A percentile compares a stretch with the other conserved stretches of the same genome.
These are phyloP conservation scores for Melanotaenia pygmaea DNA, from an alignment of 2,797 vertebrate genomes.

Conservation along the genomic window DNA sequence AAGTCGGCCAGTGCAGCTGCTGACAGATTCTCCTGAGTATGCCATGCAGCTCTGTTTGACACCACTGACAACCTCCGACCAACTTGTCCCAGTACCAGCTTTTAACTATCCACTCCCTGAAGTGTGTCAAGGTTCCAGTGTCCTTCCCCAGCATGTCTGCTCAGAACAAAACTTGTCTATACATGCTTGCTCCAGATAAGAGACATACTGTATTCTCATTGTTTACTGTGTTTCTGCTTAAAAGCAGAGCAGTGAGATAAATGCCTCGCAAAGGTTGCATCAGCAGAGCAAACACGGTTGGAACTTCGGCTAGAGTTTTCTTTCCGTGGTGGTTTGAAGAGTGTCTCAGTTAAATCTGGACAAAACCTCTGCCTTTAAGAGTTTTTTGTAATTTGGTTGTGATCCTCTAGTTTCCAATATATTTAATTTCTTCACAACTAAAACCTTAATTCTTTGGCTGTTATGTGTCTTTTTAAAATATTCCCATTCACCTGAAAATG, in stretches of 20 bases:
- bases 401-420: neutral
- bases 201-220: too few species aligned
- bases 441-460: neutral
- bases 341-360: neutral
- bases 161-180: slow-evolving; percentile 14
- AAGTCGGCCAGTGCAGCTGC: slow-evolving; percentile 45
- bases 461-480: neutral
- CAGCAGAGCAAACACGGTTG: neutral
- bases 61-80: slow-evolving; percentile 54
- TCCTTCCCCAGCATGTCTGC: slow-evolving; percentile 24
- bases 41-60: slow-evolving; percentile 48
- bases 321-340: neutral
- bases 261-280: neutral
- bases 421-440: too few species aligned
- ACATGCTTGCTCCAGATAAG: neutral
- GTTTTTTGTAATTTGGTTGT: neutral
- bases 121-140: slow-evolving; percentile 57
- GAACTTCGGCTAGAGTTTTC: neutral
- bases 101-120: slow-evolving; percentile 4
- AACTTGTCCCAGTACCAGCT: slow-evolving; percentile 32
- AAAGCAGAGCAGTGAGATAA: neutral
- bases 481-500: too few species aligned
- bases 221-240: neutral
- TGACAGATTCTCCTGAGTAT: slow-evolving; percentile 35
- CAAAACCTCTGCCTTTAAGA: neutral